phyloP scores from a whole-genome alignment of 2,113 vertebrate species.

The Mohoua ochrocephala region DNA sequence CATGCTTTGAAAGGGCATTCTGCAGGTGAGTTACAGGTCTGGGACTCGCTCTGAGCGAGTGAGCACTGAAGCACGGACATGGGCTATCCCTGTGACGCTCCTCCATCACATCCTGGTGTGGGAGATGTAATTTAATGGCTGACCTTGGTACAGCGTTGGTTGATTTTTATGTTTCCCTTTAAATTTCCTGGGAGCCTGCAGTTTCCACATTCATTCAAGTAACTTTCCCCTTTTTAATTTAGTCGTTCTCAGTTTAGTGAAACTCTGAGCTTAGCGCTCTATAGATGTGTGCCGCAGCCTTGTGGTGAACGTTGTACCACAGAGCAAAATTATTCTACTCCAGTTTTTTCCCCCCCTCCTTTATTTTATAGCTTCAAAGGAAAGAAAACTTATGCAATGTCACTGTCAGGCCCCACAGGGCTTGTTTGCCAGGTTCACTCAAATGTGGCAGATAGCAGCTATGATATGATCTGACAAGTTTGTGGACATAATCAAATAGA shows the following conservation, averaged over 20 bases:
- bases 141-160: neutral
- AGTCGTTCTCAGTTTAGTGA: neutral
- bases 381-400: neutral
- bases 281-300: accelerated
- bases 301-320: neutral
- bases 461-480: neutral
- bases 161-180: neutral
- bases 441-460: neutral
- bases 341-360: accelerated
- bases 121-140: neutral
- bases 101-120: neutral
- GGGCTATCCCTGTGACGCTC: accelerated
- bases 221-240: neutral
- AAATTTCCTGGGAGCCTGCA: neutral
- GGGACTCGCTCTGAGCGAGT: neutral
- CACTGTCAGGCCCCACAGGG: neutral
- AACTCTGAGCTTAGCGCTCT: neutral
- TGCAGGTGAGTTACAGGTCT: neutral
- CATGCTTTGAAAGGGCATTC: neutral
- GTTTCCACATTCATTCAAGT: neutral
- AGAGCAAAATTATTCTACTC: neutral
- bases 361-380: neutral
- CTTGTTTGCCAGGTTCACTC: neutral
- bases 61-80: accelerated
- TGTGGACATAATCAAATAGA: slow-evolving; percentile 2